Evolutionary conservation across 2,888 invertebrate species (phyloP), one percentile per base, ranked within the genome.

Genomic region (Catonia carolina): DNA sequence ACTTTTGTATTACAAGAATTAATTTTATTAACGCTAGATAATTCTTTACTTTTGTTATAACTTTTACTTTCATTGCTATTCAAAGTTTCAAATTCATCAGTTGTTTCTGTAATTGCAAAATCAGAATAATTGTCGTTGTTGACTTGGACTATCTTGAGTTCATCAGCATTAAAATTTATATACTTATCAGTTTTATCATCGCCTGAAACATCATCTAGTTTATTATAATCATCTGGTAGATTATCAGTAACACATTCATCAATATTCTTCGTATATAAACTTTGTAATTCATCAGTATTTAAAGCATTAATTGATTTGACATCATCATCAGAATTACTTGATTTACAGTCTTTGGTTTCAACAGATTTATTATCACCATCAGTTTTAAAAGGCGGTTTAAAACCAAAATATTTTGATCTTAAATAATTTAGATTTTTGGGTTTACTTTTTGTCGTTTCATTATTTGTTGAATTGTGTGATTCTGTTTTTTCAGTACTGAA

Each of bases 271-370:
- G 4, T 8, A 6, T 4, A 27, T 27, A 27, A 27, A 27, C 22
- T 17, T 18, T 45, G 48, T 5, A 23, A 2, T 27, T 27, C 8
- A 27, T 27, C 27, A 27, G 27, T 6, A 8, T 27, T 27, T 27
- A 27, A 49, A 41, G 51, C 48, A 47, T 39, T 45, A 31, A 31
- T 33, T n/a, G 48, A 31, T 33, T 31, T 49, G 6, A 49, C 49
- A 14, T 35, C 36, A 35, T 49, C 49, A 48, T 48, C 48, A 17
- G 4, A 37, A 35, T 17, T 35, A 45, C 8, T 18, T 45, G 7
- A 17, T 20, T 27, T 8, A 27, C 27, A 27, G 8, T n/a, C 48
- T 27, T 48, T 35, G 23, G 27, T 7, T 22, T 49, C 35, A 49
- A 3, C 33, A 8, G 6, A 10, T n/a, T 23, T n/a, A 53, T 7